Percentiles rank a stretch among this genome's conserved stretches.
These are phyloP conservation scores for Venusia cambrica DNA, from an alignment of 2,888 invertebrate genomes.

Conservation along the genomic window DNA sequence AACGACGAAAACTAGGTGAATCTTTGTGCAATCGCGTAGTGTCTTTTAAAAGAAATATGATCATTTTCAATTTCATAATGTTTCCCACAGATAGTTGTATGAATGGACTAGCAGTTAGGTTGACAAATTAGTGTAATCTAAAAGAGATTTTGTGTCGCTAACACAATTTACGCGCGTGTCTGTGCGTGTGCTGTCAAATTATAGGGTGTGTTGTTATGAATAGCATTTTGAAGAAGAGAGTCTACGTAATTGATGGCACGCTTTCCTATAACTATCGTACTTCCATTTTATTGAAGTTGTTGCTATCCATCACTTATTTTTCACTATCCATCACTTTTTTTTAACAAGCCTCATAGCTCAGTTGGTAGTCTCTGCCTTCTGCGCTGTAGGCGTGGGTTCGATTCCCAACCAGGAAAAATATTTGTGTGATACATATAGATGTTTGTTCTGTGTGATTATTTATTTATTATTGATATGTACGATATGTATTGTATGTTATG, in stretches of 20 bases:
- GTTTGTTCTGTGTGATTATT: too few species aligned
- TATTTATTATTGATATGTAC: too few species aligned
- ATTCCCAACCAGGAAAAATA: too few species aligned
- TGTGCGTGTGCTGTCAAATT: conserved; percentile 53
- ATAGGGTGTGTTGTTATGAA: conserved; percentile 52
- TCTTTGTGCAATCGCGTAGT: conserved; percentile 77
- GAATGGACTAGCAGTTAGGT: conserved; percentile 61
- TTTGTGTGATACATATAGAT: too few species aligned
- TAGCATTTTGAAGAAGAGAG: conserved; percentile 39
- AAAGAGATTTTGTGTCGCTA: conserved; percentile 65
- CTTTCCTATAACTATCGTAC: conserved; percentile 24
- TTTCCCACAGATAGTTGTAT: conserved; percentile 71
- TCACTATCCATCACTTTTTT: too few species aligned
- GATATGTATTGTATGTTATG: too few species aligned
- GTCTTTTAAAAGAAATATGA: conserved; percentile 80
- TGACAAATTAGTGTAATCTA: conserved; percentile 78
- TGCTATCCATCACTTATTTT: too few species aligned
- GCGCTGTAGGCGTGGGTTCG: too few species aligned
- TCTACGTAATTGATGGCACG: conserved; percentile 26
- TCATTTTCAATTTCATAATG: conserved; percentile 79
- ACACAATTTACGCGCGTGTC: conserved; percentile 51
- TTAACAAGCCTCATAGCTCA: too few species aligned
- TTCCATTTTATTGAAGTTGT: conserved; percentile 6
- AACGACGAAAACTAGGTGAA: conserved; percentile 80
- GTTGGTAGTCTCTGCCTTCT: too few species aligned